Evolutionary conservation across 2,113 vertebrate species (phyloP).

Genomic region (Malaclemys terrapin): DNA sequence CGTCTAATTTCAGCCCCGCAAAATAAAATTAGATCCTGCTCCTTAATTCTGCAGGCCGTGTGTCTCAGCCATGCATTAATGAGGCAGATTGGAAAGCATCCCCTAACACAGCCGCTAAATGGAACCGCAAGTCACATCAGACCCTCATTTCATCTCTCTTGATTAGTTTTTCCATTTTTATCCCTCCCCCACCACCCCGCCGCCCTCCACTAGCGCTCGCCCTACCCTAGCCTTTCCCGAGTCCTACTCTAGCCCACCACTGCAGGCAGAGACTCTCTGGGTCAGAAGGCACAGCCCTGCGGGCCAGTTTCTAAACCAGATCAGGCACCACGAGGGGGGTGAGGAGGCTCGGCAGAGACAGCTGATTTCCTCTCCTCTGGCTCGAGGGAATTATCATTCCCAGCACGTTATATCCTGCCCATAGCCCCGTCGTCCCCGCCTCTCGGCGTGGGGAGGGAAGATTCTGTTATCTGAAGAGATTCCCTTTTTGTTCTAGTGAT

Average conservation of each 20-base stretch:
- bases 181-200: neutral
- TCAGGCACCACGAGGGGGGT: neutral
- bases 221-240: neutral
- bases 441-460: neutral
- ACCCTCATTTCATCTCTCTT: slow-evolving; percentile 10
- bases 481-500: slow-evolving; percentile 32
- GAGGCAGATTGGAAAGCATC: neutral
- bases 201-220: neutral
- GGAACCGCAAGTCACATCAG: neutral
- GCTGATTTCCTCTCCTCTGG: neutral
- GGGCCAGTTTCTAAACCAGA: neutral
- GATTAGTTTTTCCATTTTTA: slow-evolving; percentile 41
- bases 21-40: slow-evolving; percentile 60
- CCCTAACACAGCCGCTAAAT: neutral
- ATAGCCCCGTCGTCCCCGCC: neutral
- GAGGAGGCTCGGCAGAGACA: accelerated
- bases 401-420: neutral
- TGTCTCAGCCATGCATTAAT: slow-evolving; percentile 39
- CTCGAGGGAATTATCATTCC: neutral
- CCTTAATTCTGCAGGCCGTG: neutral
- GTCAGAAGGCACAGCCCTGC: neutral
- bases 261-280: neutral
- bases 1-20: slow-evolving; percentile 29
- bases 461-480: neutral
- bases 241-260: neutral